Conservation (phyloP, 2,888 invertebrate species). For the Flabesymbios commensalis region DNA sequence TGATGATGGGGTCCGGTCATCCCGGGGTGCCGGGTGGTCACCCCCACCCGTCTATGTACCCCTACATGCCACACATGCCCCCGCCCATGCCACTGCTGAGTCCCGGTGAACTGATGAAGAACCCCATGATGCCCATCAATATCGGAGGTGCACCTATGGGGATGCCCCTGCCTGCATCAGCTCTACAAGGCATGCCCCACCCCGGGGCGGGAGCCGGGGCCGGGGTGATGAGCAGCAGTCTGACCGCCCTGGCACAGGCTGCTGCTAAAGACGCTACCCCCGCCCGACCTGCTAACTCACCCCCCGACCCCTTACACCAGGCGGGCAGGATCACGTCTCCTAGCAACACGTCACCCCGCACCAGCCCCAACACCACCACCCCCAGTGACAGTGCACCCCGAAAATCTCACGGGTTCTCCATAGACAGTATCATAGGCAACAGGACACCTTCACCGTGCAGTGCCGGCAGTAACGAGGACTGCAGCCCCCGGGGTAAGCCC, state of each 20-base stretch:
- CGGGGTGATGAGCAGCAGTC: background rate
- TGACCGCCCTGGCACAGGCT: slow-evolving; percentile 4
- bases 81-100: slow-evolving; percentile 3
- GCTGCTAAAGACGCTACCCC: no score
- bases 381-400: no score
- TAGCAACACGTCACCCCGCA: background rate
- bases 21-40: no score
- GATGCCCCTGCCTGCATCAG: background rate
- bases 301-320: background rate
- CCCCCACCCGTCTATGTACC: background rate
- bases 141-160: background rate
- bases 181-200: background rate
- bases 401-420: background rate
- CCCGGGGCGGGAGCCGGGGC: background rate
- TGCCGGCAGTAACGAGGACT: background rate
- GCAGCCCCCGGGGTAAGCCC: background rate
- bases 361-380: background rate
- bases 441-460: background rate
- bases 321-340: no score
- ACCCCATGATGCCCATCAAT: background rate
- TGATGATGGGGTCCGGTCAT: background rate
- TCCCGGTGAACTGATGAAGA: background rate
- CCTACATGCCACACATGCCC: background rate
- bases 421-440: slow-evolving; percentile 5
- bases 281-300: background rate